These are phyloP conservation scores for Dendrocopos noguchii DNA, from an alignment of 2,113 vertebrate genomes.

Conservation along the genomic window DNA sequence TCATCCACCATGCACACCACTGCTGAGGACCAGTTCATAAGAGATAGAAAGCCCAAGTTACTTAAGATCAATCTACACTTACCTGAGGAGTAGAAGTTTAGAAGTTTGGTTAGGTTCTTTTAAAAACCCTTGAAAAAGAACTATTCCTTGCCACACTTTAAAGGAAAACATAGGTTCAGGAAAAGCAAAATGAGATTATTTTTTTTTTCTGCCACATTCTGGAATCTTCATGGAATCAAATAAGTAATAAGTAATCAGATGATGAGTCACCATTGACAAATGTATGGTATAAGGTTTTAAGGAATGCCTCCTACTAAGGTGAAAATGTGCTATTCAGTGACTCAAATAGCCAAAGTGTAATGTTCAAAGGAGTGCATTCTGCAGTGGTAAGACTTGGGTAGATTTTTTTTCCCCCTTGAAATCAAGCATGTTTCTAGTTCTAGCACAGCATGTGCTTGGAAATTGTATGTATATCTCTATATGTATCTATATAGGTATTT, in stretches of 20 bases:
- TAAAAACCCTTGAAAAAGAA: background rate
- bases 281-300: background rate
- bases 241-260: background rate
- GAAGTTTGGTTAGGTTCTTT: background rate
- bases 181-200: background rate
- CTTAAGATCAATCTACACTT: background rate
- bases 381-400: background rate
- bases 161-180: background rate
- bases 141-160: background rate
- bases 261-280: background rate
- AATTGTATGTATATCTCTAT: background rate
- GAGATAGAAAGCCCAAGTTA: background rate
- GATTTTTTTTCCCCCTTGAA: constrained; percentile 5
- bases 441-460: background rate
- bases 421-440: background rate
- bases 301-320: background rate
- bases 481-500: background rate
- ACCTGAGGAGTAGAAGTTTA: background rate
- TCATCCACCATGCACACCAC: rapidly evolving
- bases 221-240: background rate
- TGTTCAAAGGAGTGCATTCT: background rate
- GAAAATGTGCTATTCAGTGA: background rate
- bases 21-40: background rate
- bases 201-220: background rate
- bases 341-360: background rate